Base-by-base conservation (phyloP, 1,140 invertebrate genomes). In the Archivesica marissinica region DNA sequence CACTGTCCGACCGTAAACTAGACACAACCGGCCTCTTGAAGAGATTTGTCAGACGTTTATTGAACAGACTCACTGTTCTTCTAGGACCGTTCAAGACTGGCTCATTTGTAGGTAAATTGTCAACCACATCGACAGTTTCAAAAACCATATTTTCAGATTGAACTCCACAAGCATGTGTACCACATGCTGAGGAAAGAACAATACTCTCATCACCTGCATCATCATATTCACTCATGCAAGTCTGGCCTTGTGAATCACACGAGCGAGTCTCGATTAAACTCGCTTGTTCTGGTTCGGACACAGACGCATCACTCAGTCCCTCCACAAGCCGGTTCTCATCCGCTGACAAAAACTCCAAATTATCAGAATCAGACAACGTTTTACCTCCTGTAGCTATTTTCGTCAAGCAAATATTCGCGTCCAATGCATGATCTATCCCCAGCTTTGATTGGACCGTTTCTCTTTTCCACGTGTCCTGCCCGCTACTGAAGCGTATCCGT, bases 1-100 rank as follows among this genome's bases (percentile, higher is more conserved):
- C 80, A 41, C 47, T 61, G 15, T 74, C 68, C n/a, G 80, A 82
- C 23, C 52, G 56, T n/a, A 82, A 33, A 74, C 80, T 82, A 2
- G 80, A 82, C 9, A 74, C 80, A 17, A 72, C 23, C 0, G 39
- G 61, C 52, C 56, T 54, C 25, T 72, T 50, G 3, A 78, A n/a
- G n/a, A n/a, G 54, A 25, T 41, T n/a, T 25, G 59, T 30, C 1
- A 78, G 13, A 2, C 35, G 33, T 44, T 61, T 61, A 25, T 78
- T 59, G 9, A 78, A 9, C n/a, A 41, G 13, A 4, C 25, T 6
- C 61, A 59, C 23, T 7, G 47, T 17, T 41, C 25, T 59, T 47
- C 20, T 61, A 41, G 28, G 11, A 11, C 76, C 76, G 23, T 47
- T 30, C 3, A 78, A 7, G 11, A 78, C 33, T 20, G 39, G 33